phyloP scores from a whole-genome alignment of 2,113 vertebrate species.

The Phalacrocorax aristotelis region DNA sequence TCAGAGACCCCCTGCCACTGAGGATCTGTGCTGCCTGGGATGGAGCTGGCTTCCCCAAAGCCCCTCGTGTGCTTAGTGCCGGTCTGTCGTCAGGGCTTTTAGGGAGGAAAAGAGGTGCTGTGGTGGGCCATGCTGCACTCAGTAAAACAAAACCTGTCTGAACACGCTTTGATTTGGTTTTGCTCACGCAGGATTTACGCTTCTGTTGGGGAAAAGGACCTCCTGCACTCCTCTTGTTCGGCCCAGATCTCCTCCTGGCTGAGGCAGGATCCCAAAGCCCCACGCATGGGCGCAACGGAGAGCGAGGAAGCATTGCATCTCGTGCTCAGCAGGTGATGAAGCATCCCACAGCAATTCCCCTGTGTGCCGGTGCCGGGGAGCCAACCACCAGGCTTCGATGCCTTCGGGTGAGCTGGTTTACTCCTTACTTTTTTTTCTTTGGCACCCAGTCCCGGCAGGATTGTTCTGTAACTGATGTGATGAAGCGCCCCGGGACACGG shows the following conservation, averaged over 20 bases:
- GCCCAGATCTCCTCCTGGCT: not conserved
- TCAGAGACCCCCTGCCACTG: not conserved
- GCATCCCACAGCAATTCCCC: not conserved
- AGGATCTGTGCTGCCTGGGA: not conserved
- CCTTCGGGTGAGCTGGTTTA: not conserved
- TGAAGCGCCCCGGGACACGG: accelerated
- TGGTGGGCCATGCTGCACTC: not conserved
- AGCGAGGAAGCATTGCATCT: not conserved
- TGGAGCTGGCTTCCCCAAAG: not conserved
- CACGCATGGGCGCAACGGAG: accelerated
- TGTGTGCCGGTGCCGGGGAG: no score
- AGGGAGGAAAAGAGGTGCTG: no score
- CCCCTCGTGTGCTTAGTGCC: not conserved
- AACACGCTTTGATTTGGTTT: not conserved
- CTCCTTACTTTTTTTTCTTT: not conserved
- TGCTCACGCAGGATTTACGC: not conserved
- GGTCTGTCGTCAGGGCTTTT: not conserved
- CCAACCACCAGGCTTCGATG: not conserved
- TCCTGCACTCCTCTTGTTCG: not conserved
- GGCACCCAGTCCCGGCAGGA: not conserved
- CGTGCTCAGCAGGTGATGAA: not conserved
- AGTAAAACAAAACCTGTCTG: not conserved
- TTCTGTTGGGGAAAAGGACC: not conserved
- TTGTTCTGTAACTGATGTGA: no score
- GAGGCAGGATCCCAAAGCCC: not conserved